Evolutionary conservation across 2,888 invertebrate genomes (phyloP).

Genomic region (Limnephilus lunatus): DNA sequence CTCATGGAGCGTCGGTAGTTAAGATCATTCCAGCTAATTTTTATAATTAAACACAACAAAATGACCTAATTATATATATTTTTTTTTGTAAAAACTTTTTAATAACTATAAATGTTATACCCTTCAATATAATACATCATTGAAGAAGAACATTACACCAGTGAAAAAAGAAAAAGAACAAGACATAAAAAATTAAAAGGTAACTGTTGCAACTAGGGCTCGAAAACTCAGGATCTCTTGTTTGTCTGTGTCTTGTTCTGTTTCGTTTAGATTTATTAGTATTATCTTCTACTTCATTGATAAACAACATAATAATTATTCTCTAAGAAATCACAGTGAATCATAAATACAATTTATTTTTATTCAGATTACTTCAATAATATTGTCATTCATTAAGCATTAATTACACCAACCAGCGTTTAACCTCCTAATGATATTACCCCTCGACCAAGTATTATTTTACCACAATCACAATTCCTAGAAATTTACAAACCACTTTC

Average conservation of each 20-base stretch:
- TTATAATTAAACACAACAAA: background rate
- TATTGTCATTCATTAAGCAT: background rate
- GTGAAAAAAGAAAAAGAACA: too few relatives aligned
- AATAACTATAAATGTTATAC: too few relatives aligned
- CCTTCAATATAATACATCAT: too few relatives aligned
- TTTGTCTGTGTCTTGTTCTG: too few relatives aligned
- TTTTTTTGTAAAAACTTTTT: too few relatives aligned
- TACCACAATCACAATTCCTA: background rate
- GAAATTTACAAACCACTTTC: background rate
- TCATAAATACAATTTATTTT: background rate
- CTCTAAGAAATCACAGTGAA: background rate
- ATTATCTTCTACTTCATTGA: too few relatives aligned
- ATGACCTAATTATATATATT: background rate
- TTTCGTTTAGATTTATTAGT: too few relatives aligned
- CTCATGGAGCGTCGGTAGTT: background rate
- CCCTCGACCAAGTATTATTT: too few relatives aligned
- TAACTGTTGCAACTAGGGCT: too few relatives aligned
- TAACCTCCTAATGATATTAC: background rate
- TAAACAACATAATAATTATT: background rate
- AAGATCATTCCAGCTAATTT: background rate
- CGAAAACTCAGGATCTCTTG: too few relatives aligned
- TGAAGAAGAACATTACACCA: too few relatives aligned
- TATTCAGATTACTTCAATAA: background rate
- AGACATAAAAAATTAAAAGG: too few relatives aligned
- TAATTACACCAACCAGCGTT: background rate